Evolutionary conservation across 2,797 vertebrate genomes (phyloP).

Genomic region (Botia almorhae): DNA sequence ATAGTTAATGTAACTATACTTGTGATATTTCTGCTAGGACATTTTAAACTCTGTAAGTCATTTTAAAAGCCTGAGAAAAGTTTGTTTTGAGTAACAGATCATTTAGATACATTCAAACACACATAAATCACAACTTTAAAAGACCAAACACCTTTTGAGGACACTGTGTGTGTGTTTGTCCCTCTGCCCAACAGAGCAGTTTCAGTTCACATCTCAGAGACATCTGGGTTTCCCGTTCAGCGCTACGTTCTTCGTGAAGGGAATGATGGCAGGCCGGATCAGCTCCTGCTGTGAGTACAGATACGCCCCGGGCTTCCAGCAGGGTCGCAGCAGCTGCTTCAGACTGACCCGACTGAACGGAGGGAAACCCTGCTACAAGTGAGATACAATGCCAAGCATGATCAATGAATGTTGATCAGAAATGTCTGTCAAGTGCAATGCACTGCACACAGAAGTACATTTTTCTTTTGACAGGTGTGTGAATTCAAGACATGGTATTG

Average conservation of each 20-base stretch:
- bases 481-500: slow-evolving; percentile 57
- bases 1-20: too few species aligned
- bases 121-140: too few species aligned
- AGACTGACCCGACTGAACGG: slow-evolving; percentile 75
- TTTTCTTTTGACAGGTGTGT: slow-evolving; percentile 54
- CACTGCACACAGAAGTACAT: background rate
- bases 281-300: slow-evolving; percentile 85
- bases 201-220: slow-evolving; percentile 81
- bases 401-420: background rate
- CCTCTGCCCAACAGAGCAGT: slow-evolving; percentile 70
- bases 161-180: background rate
- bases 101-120: too few species aligned
- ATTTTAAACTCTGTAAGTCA: too few species aligned
- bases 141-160: too few species aligned
- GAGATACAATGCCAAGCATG: slow-evolving; percentile 13
- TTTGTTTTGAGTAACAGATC: too few species aligned
- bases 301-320: slow-evolving; percentile 79
- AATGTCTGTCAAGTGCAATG: background rate
- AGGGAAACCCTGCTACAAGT: slow-evolving; percentile 83
- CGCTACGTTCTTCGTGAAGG: slow-evolving; percentile 77
- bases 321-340: slow-evolving; percentile 81
- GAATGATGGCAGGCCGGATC: slow-evolving; percentile 76
- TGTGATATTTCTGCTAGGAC: too few species aligned
- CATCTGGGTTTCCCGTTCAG: slow-evolving; percentile 82
- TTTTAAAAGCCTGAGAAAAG: too few species aligned